Conservation (phyloP, 2,113 vertebrate species). For the Chloebia gouldiae region DNA sequence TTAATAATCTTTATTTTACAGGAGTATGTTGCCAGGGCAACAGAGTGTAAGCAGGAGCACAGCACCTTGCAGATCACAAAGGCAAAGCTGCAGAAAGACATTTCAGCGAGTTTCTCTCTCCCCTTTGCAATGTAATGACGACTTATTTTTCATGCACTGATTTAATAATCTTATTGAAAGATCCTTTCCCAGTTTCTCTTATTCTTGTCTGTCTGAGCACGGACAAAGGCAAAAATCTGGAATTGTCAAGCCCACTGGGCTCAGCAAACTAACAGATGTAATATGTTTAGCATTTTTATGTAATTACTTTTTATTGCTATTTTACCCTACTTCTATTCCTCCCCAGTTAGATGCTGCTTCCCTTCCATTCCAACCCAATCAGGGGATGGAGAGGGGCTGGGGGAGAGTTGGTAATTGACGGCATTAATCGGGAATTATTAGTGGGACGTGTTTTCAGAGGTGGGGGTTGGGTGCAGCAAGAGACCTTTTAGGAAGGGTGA, state of each 20-base stretch:
- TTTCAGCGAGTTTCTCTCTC: constrained; percentile 77
- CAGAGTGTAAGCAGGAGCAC: constrained; percentile 78
- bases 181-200: constrained; percentile 63
- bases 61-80: constrained; percentile 81
- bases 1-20: constrained; percentile 89
- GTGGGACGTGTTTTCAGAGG: constrained; percentile 53
- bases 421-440: constrained; percentile 76
- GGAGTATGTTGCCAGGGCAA: constrained; percentile 82
- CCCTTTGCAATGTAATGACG: constrained; percentile 72
- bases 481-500: constrained; percentile 66
- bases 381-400: constrained; percentile 32
- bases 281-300: constrained; percentile 84
- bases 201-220: constrained; percentile 67
- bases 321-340: constrained; percentile 62
- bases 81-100: constrained; percentile 79
- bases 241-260: constrained; percentile 70
- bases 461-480: constrained; percentile 55
- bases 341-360: constrained; percentile 55
- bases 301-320: constrained; percentile 81
- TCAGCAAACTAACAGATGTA: constrained; percentile 78
- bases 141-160: constrained; percentile 75
- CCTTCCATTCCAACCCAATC: constrained; percentile 39
- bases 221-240: constrained; percentile 66
- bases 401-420: constrained; percentile 65
- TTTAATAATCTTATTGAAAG: constrained; percentile 76